phyloP scores from a whole-genome alignment of 2,888 invertebrate genomes.

The Drosophila koepferae region DNA sequence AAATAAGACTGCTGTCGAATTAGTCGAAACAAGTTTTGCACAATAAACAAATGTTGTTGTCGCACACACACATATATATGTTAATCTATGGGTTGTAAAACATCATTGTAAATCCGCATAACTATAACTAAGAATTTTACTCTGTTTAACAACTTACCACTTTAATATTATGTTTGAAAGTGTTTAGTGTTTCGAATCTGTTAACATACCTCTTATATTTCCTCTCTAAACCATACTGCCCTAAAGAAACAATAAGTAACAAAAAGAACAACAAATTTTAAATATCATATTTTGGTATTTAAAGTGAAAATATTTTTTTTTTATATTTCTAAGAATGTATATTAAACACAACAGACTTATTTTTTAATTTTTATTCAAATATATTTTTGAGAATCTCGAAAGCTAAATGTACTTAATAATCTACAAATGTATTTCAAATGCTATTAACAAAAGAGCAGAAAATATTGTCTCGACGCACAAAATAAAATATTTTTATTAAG shows the following conservation, averaged over 20 bases:
- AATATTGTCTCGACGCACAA: slow-evolving; percentile 11
- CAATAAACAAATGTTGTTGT: slow-evolving; percentile 15
- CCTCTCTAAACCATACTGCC: slow-evolving; percentile 35
- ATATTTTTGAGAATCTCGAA: slow-evolving; percentile 30
- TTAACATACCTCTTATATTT: slow-evolving; percentile 7
- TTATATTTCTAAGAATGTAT: slow-evolving; percentile 39
- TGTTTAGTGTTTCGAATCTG: slow-evolving; percentile 9
- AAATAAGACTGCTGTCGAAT: slow-evolving; percentile 48
- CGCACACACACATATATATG: background rate
- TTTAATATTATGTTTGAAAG: slow-evolving; percentile 15
- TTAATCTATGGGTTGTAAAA: slow-evolving; percentile 34
- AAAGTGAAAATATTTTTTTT: slow-evolving; percentile 17
- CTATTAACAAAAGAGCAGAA: background rate
- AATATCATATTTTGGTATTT: slow-evolving; percentile 30
- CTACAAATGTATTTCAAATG: slow-evolving; percentile 15
- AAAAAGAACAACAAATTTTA: slow-evolving; percentile 13
- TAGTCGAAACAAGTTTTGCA: slow-evolving; percentile 45
- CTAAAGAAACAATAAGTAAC: slow-evolving; percentile 9
- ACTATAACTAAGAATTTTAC: background rate
- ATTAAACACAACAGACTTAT: slow-evolving; percentile 25
- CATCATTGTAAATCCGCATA: slow-evolving; percentile 3
- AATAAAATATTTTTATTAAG: slow-evolving; percentile 15
- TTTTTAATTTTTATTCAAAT: slow-evolving; percentile 32
- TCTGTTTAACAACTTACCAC: background rate
- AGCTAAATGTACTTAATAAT: slow-evolving; percentile 29